Evolutionary conservation across 2,113 vertebrate species (phyloP), one percentile per base, ranked within the genome.

Genomic region (Phrynosoma blainvillii): DNA sequence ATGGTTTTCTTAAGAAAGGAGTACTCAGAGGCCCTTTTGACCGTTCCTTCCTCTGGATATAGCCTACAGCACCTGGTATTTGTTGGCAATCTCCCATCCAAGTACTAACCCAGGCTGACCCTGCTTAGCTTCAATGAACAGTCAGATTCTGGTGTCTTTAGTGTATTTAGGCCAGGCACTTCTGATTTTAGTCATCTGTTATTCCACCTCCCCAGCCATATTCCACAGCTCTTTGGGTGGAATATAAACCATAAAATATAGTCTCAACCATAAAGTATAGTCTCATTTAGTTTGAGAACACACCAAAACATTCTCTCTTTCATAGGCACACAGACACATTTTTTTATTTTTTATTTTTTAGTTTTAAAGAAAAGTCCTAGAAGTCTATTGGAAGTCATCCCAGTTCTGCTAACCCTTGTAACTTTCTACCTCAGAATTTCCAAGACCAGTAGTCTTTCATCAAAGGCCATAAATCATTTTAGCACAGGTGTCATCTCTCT

Each of bases 211-310:
- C 36, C 52, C 54, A 54, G 59, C 52, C 30, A 62, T 7, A 47
- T 47, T 47, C 7, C 42, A 68, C 42, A 86, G 18, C 10, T 56
- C n/a, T 68, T 78, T 40, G 25, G n/a, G 9, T 88, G 0, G 36
- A 36, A 36, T 36, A 36, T 36, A 36, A 36, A 36, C 36, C 36
- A 36, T 36, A 36, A 36, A 36, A 36, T 36, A 36, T 36, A 36
- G 36, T 81, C 47, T 6, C 23, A 89, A 0, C 32, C 42, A 23
- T 65, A 70, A 74, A 80, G 70, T 25, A 65, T 21, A 85, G 86
- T 86, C 59, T 80, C 71, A n/a, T 74, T 82, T 76, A 79, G 1
- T 88, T 90, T 83, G 10, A n/a, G 75, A 84, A 73, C 79, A 56
- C 2, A 11, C 1, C 27, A 56, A 36, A 25, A 2, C 2, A 42